Evolutionary conservation across 2,797 vertebrate species (phyloP).

Genomic region (Trachops cirrhosus): DNA sequence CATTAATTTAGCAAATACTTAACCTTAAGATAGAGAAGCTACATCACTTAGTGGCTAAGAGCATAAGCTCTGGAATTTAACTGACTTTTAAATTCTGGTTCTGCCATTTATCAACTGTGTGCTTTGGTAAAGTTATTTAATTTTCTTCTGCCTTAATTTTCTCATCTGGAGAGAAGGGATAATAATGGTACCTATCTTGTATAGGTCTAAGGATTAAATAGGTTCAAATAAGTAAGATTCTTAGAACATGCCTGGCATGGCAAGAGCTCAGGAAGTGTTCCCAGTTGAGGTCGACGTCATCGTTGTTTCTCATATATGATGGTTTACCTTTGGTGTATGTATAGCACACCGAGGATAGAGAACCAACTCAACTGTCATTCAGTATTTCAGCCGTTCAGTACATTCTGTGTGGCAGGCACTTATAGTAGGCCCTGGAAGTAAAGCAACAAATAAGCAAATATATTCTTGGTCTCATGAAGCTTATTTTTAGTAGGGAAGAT

Average conservation of each 20-base stretch:
- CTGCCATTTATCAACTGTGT: not conserved
- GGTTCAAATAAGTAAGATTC: not conserved
- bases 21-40: not conserved
- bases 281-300: not conserved
- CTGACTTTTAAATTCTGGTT: not conserved
- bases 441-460: not conserved
- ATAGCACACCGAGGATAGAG: not conserved
- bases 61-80: not conserved
- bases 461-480: not conserved
- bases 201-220: not conserved
- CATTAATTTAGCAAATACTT: conserved; percentile 4
- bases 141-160: not conserved
- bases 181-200: not conserved
- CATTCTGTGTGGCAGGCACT: not conserved
- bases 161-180: not conserved
- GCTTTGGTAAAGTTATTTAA: not conserved
- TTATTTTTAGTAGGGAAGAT: conserved; percentile 22
- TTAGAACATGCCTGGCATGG: not conserved
- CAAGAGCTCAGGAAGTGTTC: not conserved
- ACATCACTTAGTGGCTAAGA: not conserved
- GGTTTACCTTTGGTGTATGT: not conserved
- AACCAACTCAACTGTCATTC: not conserved
- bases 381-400: not conserved
- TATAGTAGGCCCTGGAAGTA: not conserved
- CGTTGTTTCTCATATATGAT: not conserved